These are phyloP conservation scores for Hystrix cristata DNA, from an alignment of 2,113 vertebrate genomes.

Conservation along the genomic window DNA sequence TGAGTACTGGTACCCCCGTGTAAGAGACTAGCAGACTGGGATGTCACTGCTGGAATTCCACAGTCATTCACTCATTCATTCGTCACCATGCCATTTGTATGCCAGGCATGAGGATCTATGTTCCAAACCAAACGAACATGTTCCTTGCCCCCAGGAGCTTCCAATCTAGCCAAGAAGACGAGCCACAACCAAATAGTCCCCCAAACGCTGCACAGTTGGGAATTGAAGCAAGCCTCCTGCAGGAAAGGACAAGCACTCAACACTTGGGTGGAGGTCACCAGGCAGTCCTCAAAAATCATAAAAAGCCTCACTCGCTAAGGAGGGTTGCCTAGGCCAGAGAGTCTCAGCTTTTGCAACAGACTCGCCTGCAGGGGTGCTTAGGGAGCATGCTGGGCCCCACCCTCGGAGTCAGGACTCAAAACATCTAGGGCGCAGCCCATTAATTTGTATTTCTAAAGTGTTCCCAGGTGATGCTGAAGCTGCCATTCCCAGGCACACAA, in stretches of 20 bases:
- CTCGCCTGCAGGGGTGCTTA: background rate
- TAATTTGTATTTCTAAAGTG: background rate
- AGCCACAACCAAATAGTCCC: background rate
- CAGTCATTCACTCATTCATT: background rate
- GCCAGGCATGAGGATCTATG: background rate
- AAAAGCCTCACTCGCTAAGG: background rate
- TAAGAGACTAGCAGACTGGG: background rate
- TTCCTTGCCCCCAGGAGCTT: background rate
- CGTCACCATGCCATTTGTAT: background rate
- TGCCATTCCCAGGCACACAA: background rate
- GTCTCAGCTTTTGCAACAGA: background rate
- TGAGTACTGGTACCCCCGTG: background rate
- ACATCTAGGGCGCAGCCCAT: background rate
- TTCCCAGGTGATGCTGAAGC: background rate
- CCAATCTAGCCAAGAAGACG: background rate
- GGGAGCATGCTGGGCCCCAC: background rate
- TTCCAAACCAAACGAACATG: background rate
- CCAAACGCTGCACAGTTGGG: background rate
- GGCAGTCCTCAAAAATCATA: background rate
- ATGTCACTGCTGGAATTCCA: background rate
- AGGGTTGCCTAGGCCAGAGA: background rate
- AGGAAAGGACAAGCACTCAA: background rate
- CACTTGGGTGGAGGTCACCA: background rate
- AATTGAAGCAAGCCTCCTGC: background rate
- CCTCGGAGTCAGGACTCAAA: background rate